Percentiles rank a stretch among this genome's conserved stretches.
phyloP scores from a whole-genome alignment of 1,140 invertebrate species.

The Ips typographus region DNA sequence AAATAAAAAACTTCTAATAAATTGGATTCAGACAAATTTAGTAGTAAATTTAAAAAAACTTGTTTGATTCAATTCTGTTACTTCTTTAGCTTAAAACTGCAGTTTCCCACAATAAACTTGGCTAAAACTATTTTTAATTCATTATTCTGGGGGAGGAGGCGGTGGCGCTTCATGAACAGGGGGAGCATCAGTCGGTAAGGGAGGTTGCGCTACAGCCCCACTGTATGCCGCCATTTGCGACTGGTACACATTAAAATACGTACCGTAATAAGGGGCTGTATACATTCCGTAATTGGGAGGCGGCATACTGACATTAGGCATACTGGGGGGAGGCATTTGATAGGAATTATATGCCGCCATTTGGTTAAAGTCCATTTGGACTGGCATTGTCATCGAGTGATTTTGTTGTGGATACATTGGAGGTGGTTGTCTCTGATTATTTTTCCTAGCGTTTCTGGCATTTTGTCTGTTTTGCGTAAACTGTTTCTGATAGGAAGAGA shows the following conservation, averaged over 20 bases:
- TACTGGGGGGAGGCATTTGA: slow-evolving; percentile 20
- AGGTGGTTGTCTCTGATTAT: slow-evolving; percentile 3
- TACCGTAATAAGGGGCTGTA: slow-evolving; percentile 32
- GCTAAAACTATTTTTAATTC: not conserved
- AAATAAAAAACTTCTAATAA: too few relatives aligned
- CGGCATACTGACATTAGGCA: slow-evolving; percentile 38
- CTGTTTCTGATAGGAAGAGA: too few relatives aligned
- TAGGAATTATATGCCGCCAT: slow-evolving; percentile 19
- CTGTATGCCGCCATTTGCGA: slow-evolving; percentile 31
- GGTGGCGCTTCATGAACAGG: slow-evolving; percentile 50
- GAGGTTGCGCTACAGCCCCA: slow-evolving; percentile 42
- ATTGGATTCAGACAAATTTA: too few relatives aligned
- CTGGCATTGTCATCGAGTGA: not conserved
- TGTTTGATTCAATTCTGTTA: too few relatives aligned
- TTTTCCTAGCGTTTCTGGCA: slow-evolving; percentile 4
- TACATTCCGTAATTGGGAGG: slow-evolving; percentile 34
- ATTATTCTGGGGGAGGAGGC: slow-evolving; percentile 54
- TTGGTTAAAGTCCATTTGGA: not conserved
- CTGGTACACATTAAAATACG: slow-evolving; percentile 41
- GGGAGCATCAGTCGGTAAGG: slow-evolving; percentile 54
- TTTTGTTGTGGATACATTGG: not conserved
- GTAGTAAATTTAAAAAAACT: too few relatives aligned
- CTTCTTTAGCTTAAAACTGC: not conserved
- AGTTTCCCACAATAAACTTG: not conserved
- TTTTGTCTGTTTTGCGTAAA: too few relatives aligned